Percentiles rank a stretch among this genome's conserved stretches.
Evolutionary conservation across 2,113 vertebrate genomes (phyloP).

Genomic region (Toxotes jaculatrix): DNA sequence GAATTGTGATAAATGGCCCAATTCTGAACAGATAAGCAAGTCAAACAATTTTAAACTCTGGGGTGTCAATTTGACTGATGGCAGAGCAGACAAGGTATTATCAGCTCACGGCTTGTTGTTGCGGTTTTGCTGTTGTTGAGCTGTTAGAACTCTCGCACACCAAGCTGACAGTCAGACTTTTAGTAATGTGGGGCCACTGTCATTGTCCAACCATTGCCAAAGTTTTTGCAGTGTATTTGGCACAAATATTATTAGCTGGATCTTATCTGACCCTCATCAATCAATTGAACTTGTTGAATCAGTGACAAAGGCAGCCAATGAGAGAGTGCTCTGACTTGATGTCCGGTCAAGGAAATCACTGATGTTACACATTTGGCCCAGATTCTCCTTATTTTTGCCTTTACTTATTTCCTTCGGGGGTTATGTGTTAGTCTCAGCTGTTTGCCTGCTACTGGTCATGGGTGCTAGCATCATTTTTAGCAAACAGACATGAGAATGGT

Average conservation of each 20-base stretch:
- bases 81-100: slow-evolving; percentile 41
- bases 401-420: no score
- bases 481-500: background rate
- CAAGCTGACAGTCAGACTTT: slow-evolving; percentile 11
- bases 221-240: background rate
- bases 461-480: background rate
- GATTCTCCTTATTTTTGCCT: background rate
- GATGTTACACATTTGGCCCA: slow-evolving; percentile 5
- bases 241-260: background rate
- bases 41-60: slow-evolving; percentile 44
- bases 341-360: slow-evolving; percentile 13
- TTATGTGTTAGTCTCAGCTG: background rate
- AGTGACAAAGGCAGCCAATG: background rate
- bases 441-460: background rate
- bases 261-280: slow-evolving; percentile 5
- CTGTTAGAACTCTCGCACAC: slow-evolving; percentile 7
- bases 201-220: background rate
- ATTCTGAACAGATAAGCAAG: slow-evolving; percentile 47
- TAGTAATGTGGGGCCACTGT: slow-evolving; percentile 6
- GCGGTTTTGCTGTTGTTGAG: slow-evolving; percentile 42
- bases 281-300: slow-evolving; percentile 9
- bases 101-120: slow-evolving; percentile 38
- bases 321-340: background rate
- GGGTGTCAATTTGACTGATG: slow-evolving; percentile 63
- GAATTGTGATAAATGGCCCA: slow-evolving; percentile 59